phyloP scores from a whole-genome alignment of 2,888 invertebrate species.

The Drosophila pseudotalamancana region DNA sequence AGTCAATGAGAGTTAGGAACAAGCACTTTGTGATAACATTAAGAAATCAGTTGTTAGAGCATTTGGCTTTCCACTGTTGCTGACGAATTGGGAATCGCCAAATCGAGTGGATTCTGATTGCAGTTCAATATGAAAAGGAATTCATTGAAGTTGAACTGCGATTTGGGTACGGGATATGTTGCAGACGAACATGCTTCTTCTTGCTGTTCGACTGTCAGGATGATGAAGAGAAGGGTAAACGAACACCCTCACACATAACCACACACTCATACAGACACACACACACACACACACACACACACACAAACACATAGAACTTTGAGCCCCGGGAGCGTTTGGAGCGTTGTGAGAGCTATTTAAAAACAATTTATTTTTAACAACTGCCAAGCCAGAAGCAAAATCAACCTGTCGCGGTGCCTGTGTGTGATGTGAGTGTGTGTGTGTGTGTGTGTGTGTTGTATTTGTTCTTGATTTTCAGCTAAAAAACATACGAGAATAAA shows the following conservation, averaged over 20 bases:
- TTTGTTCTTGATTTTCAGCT: slow-evolving; percentile 51
- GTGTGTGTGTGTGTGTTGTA: slow-evolving; percentile 7
- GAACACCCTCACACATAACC: background rate
- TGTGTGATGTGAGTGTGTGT: slow-evolving; percentile 16
- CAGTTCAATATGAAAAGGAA: background rate
- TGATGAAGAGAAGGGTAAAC: slow-evolving; percentile 30
- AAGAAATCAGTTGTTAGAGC: too few species aligned
- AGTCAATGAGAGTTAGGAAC: too few species aligned
- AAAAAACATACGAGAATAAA: slow-evolving; percentile 15
- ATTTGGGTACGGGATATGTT: background rate
- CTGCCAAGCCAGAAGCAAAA: slow-evolving; percentile 64
- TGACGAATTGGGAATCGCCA: too few species aligned
- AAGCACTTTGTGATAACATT: too few species aligned
- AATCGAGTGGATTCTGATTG: background rate
- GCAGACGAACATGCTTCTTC: background rate
- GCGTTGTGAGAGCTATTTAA: slow-evolving; percentile 72
- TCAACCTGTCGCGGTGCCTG: slow-evolving; percentile 62
- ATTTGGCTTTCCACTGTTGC: too few species aligned
- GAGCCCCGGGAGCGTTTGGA: slow-evolving; percentile 32
- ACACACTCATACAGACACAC: background rate
- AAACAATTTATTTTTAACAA: slow-evolving; percentile 79
- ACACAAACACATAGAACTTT: slow-evolving; percentile 12
- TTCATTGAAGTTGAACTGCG: background rate
- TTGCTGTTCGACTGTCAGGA: slow-evolving; percentile 19
- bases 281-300: background rate